A percentile compares a stretch with the other conserved stretches of the same genome.
phyloP scores from a whole-genome alignment of 2,888 invertebrate genomes.

The Odontocolon sp. region DNA sequence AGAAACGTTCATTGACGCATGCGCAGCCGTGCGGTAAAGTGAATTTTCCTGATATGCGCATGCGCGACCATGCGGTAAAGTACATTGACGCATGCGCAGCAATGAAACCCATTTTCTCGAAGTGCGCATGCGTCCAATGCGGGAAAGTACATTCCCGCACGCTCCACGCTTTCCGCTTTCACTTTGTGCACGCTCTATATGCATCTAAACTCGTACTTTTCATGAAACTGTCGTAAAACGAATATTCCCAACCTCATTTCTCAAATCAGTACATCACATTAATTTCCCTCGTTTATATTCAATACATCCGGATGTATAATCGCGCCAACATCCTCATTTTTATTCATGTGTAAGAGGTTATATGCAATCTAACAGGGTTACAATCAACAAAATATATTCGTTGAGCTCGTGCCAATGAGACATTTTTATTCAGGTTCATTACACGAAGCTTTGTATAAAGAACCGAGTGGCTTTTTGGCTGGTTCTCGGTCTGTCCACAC shows the following conservation, averaged over 20 bases:
- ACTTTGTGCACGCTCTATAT: no score
- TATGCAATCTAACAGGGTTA: neutral
- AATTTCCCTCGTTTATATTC: constrained; percentile 43
- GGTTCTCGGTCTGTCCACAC: neutral
- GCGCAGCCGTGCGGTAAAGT: no score
- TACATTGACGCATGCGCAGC: no score
- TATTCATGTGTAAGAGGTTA: neutral
- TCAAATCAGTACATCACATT: constrained; percentile 21
- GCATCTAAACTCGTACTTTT: no score
- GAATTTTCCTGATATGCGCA: no score
- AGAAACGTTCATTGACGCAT: no score
- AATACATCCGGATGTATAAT: constrained; percentile 38
- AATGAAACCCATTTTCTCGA: no score
- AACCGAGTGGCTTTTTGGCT: constrained; percentile 33
- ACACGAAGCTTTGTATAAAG: constrained; percentile 1
- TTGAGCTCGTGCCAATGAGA: constrained; percentile 58
- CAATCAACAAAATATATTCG: constrained; percentile 54
- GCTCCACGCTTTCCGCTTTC: no score
- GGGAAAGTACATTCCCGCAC: no score
- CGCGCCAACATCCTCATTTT: constrained; percentile 32
- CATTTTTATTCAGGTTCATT: constrained; percentile 48
- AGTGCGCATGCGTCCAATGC: no score
- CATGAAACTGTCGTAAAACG: no score
- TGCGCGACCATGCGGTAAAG: no score
- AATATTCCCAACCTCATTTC: neutral